phyloP scores from a whole-genome alignment of 2,888 invertebrate genomes.

The Neuroscelio doddi region DNA sequence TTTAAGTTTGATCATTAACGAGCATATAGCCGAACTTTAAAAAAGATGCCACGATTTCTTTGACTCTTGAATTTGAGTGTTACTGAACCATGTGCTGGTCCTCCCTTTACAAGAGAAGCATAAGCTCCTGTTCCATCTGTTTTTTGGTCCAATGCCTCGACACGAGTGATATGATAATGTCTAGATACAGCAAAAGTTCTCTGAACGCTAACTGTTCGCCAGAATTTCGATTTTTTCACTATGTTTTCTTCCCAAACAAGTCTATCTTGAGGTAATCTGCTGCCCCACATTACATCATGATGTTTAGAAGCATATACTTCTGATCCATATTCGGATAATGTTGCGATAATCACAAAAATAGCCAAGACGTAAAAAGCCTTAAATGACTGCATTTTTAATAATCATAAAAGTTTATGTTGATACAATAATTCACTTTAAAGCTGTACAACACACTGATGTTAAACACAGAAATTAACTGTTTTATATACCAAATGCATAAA shows the following conservation, averaged over 20 bases:
- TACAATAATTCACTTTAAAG: too few species aligned
- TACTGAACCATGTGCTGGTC: constrained; percentile 60
- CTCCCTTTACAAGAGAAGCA: constrained; percentile 66
- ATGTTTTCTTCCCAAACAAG: constrained; percentile 49
- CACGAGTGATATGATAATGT: constrained; percentile 63
- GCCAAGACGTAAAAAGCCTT: background rate
- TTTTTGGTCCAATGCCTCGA: constrained; percentile 70
- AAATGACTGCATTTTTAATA: background rate
- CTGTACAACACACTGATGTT: too few species aligned
- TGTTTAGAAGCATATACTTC: constrained; percentile 2
- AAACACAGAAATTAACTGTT: too few species aligned
- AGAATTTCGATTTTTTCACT: constrained; percentile 55
- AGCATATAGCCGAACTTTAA: constrained; percentile 69
- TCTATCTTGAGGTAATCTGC: constrained; percentile 53
- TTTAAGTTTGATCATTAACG: constrained; percentile 22
- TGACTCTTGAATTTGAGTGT: constrained; percentile 70
- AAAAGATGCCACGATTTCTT: constrained; percentile 69
- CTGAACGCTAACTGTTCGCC: constrained; percentile 55
- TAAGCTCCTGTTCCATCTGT: constrained; percentile 72
- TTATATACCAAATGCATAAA: too few species aligned
- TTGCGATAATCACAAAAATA: background rate
- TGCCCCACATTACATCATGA: constrained; percentile 54
- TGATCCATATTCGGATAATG: background rate
- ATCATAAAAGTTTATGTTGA: too few species aligned
- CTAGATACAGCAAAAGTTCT: constrained; percentile 51